Base-by-base conservation (phyloP, 2,888 invertebrate genomes). In the Oscheius myriophilus region DNA sequence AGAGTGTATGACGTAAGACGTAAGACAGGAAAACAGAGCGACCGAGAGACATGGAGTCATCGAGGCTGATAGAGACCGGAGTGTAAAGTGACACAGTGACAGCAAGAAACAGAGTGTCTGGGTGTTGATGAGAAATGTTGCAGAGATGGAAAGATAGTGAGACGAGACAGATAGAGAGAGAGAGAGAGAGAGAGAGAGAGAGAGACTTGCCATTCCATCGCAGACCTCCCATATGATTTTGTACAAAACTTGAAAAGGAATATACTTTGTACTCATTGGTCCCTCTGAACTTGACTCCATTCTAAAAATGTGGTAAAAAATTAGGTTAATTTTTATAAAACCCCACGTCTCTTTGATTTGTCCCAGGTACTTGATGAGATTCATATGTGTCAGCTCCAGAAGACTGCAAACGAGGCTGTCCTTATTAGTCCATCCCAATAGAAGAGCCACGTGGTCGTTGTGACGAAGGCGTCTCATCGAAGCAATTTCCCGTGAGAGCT, bases 361-460 rank as follows among this genome's bases (percentile, higher is more conserved):
- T 2, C 73, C 67, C 21, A 80, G 63, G 63, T 81, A 81, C 66
- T 79, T 81, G 43, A 76, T 70, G 14, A 81, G 62, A 65, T 77
- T 81, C 70, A 75, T 80, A 68, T 81, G 81, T 16, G 81, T 81
- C 58, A 81, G 63, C 39, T 81, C 81, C 26, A 80, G 67, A 9
- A 81, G 58, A 57, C 74, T 75, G 52, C 81, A 81, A 41, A 80
- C 75, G 23, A 80, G 67, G 55, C 73, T 73, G 52, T 80, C 72
- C 45, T 77, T 78, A 64, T 73, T 76, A 11, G 80, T 76, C 81
- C 81, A 81, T 49, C 81, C 81, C 1, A 81, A 69, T 18, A 81
- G 61, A n/a, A 80, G 65, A 25, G 80, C 79, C 49, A 81, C 74
- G 46, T 81, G 76, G 41, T 74, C 77, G 57, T 81, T 80, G 66